Evolutionary conservation across 2,113 vertebrate species (phyloP), one percentile per base, ranked within the genome.

Genomic region (Cyrtonyx montezumae): DNA sequence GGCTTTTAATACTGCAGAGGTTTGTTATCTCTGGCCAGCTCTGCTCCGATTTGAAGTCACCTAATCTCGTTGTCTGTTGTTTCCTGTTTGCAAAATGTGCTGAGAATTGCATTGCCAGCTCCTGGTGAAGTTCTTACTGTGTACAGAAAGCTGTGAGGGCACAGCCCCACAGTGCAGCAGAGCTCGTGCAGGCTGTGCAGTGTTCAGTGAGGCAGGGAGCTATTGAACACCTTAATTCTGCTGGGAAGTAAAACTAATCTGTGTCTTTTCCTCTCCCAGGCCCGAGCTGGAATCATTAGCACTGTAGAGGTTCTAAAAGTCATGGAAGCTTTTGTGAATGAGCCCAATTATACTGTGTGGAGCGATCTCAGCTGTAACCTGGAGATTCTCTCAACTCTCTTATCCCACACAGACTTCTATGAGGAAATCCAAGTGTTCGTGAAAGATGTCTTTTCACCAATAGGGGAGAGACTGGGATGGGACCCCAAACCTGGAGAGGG

Each of bases 291-390:
- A 91, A 99, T 99, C 98, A 99, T 99, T 97, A 99, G 98, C 98
- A 99, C 99, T 43, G 99, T 99, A 97, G 99, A 99, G 97, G 99
- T 99, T 94, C 98, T 99, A 93, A 99, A 98, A 96, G 98, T 99
- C 97, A 99, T 99, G 99, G 99, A 99, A 96, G 99, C 99, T n/a
- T 99, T 99, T 90, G 98, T 99, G 97, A 99, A 99, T 82, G 99
- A 99, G 97, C 99, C 99, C 84, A 99, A 99, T 98, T 99, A 99
- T 97, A 99, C 99, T 0, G 99, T 99, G 95, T 99, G 99, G 99
- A 99, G 99, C 73, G 99, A 99, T 98, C 98, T 99, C 94, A 99
- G 99, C 98, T 99, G 99, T 97, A 99, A 99, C 98, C 98, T 99
- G 97, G 99, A 99, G 40, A 99, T 99, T 88, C 97, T 99, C 92